A percentile compares a stretch with the other conserved stretches of the same genome.
phyloP scores from a whole-genome alignment of 2,888 invertebrate genomes.

The Hoplodrina ambigua region DNA sequence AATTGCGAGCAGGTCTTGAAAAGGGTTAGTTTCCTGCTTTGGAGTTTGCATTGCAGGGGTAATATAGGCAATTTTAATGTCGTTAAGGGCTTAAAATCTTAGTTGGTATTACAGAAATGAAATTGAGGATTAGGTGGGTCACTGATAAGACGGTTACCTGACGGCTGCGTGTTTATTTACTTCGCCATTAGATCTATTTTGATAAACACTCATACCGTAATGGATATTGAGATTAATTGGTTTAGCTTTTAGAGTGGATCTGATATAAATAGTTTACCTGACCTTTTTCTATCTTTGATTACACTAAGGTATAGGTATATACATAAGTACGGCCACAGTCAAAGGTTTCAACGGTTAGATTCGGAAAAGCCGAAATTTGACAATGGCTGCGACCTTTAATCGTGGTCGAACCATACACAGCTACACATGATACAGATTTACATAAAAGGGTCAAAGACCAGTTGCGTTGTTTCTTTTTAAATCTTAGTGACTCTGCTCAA shows the following conservation, averaged over 20 bases:
- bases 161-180: conserved; percentile 30
- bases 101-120: conserved; percentile 37
- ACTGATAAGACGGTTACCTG: conserved; percentile 37
- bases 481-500: neutral
- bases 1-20: conserved; percentile 7
- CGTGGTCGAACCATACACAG: too few species aligned
- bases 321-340: neutral
- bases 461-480: neutral
- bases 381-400: too few species aligned
- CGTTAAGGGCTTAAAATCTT: conserved; percentile 52
- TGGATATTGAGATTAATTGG: conserved; percentile 32
- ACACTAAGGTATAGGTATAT: neutral
- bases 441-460: neutral
- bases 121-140: conserved; percentile 46
- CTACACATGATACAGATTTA: neutral
- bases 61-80: conserved; percentile 54
- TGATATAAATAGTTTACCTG: conserved; percentile 19
- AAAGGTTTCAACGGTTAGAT: neutral
- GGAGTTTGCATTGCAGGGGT: conserved; percentile 46
- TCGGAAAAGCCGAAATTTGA: too few species aligned
- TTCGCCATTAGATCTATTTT: conserved; percentile 28
- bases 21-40: conserved; percentile 45
- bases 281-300: neutral
- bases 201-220: conserved; percentile 25
- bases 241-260: conserved; percentile 25